These are phyloP conservation scores for Babylonia areolata DNA, from an alignment of 1,140 invertebrate species.

Conservation along the genomic window DNA sequence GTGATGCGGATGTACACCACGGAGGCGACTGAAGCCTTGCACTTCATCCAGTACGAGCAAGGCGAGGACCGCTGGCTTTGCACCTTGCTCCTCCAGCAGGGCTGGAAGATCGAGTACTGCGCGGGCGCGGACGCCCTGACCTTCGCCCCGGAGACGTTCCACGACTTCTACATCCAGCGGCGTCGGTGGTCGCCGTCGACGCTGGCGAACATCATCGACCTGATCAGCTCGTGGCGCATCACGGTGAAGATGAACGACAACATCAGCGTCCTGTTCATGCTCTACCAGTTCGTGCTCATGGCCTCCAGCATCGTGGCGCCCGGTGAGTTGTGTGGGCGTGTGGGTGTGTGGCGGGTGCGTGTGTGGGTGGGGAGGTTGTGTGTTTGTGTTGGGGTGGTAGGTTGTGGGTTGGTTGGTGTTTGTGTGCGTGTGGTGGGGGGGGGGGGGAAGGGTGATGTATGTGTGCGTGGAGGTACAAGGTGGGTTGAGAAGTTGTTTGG, in stretches of 20 bases:
- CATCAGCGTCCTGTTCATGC: slow-evolving; percentile 80
- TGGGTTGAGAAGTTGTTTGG: too few species aligned
- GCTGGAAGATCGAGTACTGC: slow-evolving; percentile 82
- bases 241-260: slow-evolving; percentile 81
- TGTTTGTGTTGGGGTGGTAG: too few species aligned
- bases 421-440: too few species aligned
- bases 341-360: background rate
- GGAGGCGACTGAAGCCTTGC: slow-evolving; percentile 59
- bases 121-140: slow-evolving; percentile 83
- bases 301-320: slow-evolving; percentile 92
- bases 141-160: slow-evolving; percentile 80
- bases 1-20: slow-evolving; percentile 64
- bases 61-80: slow-evolving; percentile 77
- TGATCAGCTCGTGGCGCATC: slow-evolving; percentile 78
- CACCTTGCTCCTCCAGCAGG: slow-evolving; percentile 81
- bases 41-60: slow-evolving; percentile 70
- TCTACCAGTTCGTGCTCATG: slow-evolving; percentile 82
- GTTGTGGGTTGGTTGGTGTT: too few species aligned
- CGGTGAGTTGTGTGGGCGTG: background rate
- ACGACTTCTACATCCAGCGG: slow-evolving; percentile 78
- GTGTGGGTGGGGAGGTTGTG: background rate
- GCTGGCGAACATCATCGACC: slow-evolving; percentile 82
- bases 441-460: too few species aligned
- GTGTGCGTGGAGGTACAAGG: too few species aligned
- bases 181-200: slow-evolving; percentile 83